Conservation (phyloP, 1,140 invertebrate genomes). For the Hypsibius dujardini region DNA sequence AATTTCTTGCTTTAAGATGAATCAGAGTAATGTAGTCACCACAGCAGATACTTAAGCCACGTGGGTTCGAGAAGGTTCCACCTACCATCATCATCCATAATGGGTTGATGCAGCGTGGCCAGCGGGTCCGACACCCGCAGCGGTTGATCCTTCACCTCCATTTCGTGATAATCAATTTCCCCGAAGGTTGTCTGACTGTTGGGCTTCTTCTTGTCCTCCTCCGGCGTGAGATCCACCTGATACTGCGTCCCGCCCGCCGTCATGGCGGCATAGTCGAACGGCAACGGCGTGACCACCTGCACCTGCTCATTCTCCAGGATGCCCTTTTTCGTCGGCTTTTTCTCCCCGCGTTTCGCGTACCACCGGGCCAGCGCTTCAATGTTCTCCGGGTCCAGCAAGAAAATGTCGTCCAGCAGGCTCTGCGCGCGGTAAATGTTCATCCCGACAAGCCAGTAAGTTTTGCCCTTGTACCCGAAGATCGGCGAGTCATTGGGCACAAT, state of each 20-base stretch:
- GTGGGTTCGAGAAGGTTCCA: no score
- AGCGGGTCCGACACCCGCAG: no score
- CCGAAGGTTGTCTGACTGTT: no score
- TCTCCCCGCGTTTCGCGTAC: neutral
- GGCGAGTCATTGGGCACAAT: neutral
- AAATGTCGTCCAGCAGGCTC: slow-evolving; percentile 10
- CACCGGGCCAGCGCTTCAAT: neutral
- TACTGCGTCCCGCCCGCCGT: slow-evolving; percentile 14
- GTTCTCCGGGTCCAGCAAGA: slow-evolving; percentile 2
- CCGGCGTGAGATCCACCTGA: neutral
- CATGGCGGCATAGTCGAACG: neutral
- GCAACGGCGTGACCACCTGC: neutral
- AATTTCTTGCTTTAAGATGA: no score
- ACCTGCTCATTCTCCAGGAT: neutral
- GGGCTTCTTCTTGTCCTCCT: neutral
- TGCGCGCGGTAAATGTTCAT: neutral
- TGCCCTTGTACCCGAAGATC: neutral
- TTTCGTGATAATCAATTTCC: no score
- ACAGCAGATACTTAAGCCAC: no score
- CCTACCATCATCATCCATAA: no score
- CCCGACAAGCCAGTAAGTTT: slow-evolving; percentile 14
- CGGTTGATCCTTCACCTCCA: no score
- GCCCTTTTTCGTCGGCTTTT: neutral
- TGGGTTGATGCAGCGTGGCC: no score
- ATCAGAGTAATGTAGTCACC: no score